Evolutionary conservation across 2,888 invertebrate species (phyloP).

Genomic region (Trachelus stipa): DNA sequence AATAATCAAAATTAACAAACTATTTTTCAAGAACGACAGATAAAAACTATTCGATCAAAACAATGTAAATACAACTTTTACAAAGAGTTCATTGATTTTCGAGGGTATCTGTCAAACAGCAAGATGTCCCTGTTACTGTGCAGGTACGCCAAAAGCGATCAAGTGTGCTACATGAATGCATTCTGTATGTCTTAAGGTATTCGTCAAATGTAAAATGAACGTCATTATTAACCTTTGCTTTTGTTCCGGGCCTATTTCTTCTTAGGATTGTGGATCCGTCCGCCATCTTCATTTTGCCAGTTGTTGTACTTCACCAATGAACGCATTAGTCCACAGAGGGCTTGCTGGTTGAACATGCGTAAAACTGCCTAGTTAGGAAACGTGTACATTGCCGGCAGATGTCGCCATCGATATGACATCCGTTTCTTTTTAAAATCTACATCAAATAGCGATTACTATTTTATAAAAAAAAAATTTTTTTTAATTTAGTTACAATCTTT

Average conservation of each 20-base stretch:
- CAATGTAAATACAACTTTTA: not conserved
- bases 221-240: constrained; percentile 78
- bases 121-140: not conserved
- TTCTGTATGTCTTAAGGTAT: not conserved
- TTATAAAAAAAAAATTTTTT: not conserved
- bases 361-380: not conserved
- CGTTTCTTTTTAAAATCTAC: not conserved
- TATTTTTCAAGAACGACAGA: not conserved
- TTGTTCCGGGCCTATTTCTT: constrained; percentile 92
- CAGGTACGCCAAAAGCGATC: not conserved
- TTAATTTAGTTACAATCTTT: not conserved
- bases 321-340: not conserved
- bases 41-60: not conserved
- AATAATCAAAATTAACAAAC: not conserved
- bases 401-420: not conserved
- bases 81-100: constrained; percentile 37
- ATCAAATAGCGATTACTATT: not conserved
- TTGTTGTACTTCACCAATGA: constrained; percentile 31
- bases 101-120: constrained; percentile 2
- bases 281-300: constrained; percentile 81
- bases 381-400: not conserved
- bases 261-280: constrained; percentile 84
- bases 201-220: constrained; percentile 27
- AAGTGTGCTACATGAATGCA: not conserved
- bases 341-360: not conserved